phyloP scores from a whole-genome alignment of 2,888 invertebrate genomes.

The Homarus gammarus region DNA sequence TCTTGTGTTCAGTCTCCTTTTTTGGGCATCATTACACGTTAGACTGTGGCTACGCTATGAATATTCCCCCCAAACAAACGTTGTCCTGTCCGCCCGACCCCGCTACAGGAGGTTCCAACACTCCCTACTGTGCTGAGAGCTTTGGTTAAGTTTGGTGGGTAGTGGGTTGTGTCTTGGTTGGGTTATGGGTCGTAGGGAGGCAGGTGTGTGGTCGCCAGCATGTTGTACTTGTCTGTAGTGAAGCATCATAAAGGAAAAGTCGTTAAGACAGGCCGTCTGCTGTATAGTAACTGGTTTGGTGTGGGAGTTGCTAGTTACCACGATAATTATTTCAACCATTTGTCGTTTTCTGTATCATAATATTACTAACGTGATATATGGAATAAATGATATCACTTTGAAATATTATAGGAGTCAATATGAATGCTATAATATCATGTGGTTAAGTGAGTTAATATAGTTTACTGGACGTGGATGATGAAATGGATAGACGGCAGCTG shows the following conservation, averaged over 20 bases:
- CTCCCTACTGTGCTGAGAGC: background rate
- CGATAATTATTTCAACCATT: background rate
- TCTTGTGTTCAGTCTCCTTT: slow-evolving; percentile 2
- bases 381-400: too few species aligned
- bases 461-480: background rate
- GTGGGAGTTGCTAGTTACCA: background rate
- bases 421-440: too few species aligned
- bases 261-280: slow-evolving; percentile 8
- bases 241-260: slow-evolving; percentile 5
- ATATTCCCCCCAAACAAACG: slow-evolving; percentile 22
- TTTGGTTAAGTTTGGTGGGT: background rate
- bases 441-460: too few species aligned
- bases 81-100: background rate
- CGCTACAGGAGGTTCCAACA: background rate
- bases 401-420: too few species aligned
- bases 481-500: background rate
- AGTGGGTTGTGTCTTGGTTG: background rate
- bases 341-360: too few species aligned
- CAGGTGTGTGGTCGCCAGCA: background rate
- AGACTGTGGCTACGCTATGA: background rate
- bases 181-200: background rate
- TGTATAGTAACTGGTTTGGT: slow-evolving; percentile 32
- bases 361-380: too few species aligned
- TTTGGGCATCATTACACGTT: slow-evolving; percentile 25
- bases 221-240: background rate